Base-by-base conservation (phyloP, 2,797 vertebrate species). In the Glossophaga mutica region DNA sequence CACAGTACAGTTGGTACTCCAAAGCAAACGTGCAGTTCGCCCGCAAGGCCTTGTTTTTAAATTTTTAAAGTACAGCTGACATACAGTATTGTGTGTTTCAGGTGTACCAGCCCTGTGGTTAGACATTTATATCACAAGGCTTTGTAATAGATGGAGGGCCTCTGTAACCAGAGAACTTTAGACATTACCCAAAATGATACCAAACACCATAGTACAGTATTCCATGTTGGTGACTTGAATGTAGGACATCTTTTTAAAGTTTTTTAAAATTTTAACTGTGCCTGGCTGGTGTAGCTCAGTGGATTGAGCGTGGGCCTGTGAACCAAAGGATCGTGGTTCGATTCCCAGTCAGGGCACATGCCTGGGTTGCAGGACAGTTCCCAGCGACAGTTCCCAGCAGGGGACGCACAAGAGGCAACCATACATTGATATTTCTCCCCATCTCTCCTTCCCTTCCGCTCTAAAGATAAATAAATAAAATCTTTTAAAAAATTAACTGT, bases 21-120 rank as follows among this genome's bases (percentile, higher is more conserved):
- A 65, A 95, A 86, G 48, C 90, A 90, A 90, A 79, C 65, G 42
- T 90, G 57, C 89, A 70, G 8, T 94, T 96, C n/a, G 84, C 77
- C 50, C 34, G 76, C 39, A 79, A 86, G 71, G 21, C 59, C 87
- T 94, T 94, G 78, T 87, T 74, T 73, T 50, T 1, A 7, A 67
- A 21, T 52, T 22, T 67, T 67, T 67, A 7, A 68, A 68, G 18
- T 68, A 52, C 11, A 12, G 46, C 48, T 22, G n/a, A 24, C 10
- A 9, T 78, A 10, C 76, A 52, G 15, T 37, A 37, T 52, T 78
- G 15, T 52, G 37, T 52, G n/a, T 55, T 78, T 55, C 21, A 37
- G 5, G 22, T 37, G 4, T 78, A 9, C 22, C 22, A 55, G 9
- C 22, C 18, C 52, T 12, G 2, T 55, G 22, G 26, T 55, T 39